phyloP scores from a whole-genome alignment of 2,113 vertebrate genomes.

The Tauraco erythrolophus region DNA sequence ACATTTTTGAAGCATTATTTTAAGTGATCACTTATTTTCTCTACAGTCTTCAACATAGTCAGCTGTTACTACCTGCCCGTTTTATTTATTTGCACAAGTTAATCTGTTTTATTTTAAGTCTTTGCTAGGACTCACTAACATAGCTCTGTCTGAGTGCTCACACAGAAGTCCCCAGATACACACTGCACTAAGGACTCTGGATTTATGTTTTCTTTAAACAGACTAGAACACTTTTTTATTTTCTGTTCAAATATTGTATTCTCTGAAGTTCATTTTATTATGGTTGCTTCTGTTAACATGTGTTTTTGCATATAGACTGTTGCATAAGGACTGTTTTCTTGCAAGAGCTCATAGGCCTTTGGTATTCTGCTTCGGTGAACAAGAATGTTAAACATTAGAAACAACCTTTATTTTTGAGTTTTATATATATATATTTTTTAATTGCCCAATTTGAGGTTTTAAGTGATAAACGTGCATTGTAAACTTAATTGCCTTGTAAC shows the following conservation, averaged over 20 bases:
- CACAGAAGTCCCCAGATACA: background rate
- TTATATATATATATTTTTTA: constrained; percentile 24
- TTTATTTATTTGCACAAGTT: constrained; percentile 41
- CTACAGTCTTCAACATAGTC: background rate
- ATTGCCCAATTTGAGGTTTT: background rate
- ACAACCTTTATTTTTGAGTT: constrained; percentile 54
- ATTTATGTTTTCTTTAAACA: background rate
- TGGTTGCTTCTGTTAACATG: background rate
- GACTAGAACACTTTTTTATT: background rate
- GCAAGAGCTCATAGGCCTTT: background rate
- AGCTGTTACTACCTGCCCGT: background rate
- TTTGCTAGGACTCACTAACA: background rate
- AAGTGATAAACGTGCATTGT: background rate
- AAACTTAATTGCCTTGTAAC: constrained; percentile 47
- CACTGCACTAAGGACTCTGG: background rate
- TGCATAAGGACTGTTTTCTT: background rate
- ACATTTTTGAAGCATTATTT: background rate
- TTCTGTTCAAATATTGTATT: background rate
- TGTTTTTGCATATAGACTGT: background rate
- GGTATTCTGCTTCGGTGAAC: background rate
- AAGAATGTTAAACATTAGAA: constrained; percentile 28
- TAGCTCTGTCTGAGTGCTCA: background rate
- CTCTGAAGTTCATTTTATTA: background rate
- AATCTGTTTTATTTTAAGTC: background rate
- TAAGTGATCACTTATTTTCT: background rate